These are phyloP conservation scores for Acomys russatus DNA, from an alignment of 2,797 vertebrate species.

Conservation along the genomic window DNA sequence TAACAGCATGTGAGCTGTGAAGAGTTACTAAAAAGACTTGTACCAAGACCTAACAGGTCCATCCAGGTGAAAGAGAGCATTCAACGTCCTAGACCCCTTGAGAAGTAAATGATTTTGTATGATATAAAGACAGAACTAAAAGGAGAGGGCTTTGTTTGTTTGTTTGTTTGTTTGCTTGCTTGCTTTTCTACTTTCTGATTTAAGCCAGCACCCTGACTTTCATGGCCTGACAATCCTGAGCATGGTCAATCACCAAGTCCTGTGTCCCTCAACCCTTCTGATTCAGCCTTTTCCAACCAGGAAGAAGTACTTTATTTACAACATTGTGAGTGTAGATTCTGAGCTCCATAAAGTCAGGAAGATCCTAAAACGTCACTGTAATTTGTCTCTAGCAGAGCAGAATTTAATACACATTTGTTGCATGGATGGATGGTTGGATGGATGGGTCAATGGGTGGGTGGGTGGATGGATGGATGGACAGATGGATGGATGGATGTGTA, in stretches of 20 bases:
- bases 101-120: not conserved
- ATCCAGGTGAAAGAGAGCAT: not conserved
- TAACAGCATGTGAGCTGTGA: not conserved
- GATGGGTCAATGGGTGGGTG: not conserved
- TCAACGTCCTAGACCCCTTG: not conserved
- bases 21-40: not conserved
- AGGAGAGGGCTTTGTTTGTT: not conserved
- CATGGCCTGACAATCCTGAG: not conserved
- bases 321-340: conserved; percentile 2
- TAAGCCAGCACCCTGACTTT: not conserved
- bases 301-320: not conserved
- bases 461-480: not conserved
- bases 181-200: not conserved
- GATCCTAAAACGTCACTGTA: not conserved
- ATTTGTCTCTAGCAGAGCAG: not conserved
- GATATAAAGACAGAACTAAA: not conserved
- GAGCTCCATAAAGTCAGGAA: not conserved
- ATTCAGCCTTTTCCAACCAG: not conserved
- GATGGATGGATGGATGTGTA: not conserved
- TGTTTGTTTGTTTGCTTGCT: not conserved
- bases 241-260: too few relatives aligned
- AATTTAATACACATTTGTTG: not conserved
- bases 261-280: not conserved
- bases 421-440: rapidly evolving
- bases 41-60: not conserved